Percentiles rank a stretch among this genome's conserved stretches.
Evolutionary conservation across 2,113 vertebrate genomes (phyloP).

Genomic region (Kobus ellipsiprymnus): DNA sequence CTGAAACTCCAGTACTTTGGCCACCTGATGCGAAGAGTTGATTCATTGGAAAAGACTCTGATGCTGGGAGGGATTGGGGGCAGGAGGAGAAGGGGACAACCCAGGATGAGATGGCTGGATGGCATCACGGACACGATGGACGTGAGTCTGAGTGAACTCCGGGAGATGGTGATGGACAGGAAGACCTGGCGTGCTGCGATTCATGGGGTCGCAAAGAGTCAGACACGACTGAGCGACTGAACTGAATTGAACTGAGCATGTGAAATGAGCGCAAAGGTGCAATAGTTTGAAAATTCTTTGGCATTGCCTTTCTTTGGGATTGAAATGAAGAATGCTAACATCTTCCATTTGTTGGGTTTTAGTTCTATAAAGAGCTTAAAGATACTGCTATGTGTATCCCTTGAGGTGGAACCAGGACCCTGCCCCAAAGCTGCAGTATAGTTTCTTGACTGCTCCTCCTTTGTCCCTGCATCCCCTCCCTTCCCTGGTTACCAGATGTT

Average conservation of each 20-base stretch:
- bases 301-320: background rate
- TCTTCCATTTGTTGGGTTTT: background rate
- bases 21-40: too few relatives aligned
- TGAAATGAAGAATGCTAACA: background rate
- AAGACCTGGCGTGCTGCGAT: too few relatives aligned
- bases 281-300: background rate
- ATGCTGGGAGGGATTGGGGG: too few relatives aligned
- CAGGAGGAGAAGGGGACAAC: too few relatives aligned
- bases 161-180: too few relatives aligned
- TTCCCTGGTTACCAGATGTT: background rate
- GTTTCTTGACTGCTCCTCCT: background rate
- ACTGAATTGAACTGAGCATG: background rate
- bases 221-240: too few relatives aligned
- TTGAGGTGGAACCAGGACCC: background rate
- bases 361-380: background rate
- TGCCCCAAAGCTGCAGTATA: background rate
- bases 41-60: too few relatives aligned
- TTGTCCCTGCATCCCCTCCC: background rate
- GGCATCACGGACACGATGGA: too few relatives aligned
- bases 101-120: too few relatives aligned
- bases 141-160: too few relatives aligned
- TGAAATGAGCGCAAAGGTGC: background rate
- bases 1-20: too few relatives aligned
- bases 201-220: too few relatives aligned
- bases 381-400: background rate